A percentile compares a stretch with the other conserved stretches of the same genome.
These are phyloP conservation scores for Prosopocoilus inquinatus DNA, from an alignment of 2,888 invertebrate species.

Conservation along the genomic window DNA sequence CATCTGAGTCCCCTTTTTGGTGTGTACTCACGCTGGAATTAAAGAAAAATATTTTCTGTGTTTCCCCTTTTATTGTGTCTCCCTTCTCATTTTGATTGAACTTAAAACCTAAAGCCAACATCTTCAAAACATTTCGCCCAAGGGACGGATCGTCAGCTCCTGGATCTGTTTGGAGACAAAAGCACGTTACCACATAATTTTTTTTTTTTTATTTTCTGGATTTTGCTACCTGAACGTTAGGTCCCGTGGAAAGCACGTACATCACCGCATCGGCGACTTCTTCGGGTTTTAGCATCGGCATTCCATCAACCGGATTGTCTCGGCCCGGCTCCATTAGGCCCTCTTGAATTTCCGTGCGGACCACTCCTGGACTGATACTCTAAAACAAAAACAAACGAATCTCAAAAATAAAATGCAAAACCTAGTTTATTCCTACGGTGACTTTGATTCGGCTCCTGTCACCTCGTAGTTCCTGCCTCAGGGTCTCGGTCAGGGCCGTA, in stretches of 20 bases:
- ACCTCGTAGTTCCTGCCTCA: conserved; percentile 51
- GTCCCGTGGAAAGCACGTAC: conserved; percentile 25
- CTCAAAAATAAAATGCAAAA: neutral
- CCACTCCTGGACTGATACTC: conserved; percentile 30
- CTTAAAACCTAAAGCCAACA: neutral
- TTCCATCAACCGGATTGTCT: conserved; percentile 11
- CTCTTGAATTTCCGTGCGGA: conserved; percentile 22
- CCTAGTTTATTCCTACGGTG: conserved; percentile 38
- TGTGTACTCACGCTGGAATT: too few relatives aligned
- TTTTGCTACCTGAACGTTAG: conserved; percentile 23
- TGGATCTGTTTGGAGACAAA: conserved; percentile 18
- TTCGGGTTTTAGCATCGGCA: conserved; percentile 19
- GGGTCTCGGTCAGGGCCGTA: conserved; percentile 51
- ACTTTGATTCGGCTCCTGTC: conserved; percentile 47
- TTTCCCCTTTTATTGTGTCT: too few relatives aligned
- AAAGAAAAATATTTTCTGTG: too few relatives aligned
- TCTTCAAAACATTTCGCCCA: conserved; percentile 24
- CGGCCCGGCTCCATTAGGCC: conserved; percentile 10
- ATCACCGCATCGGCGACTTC: conserved; percentile 27
- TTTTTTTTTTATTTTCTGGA: neutral
- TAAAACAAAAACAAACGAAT: conserved; percentile 11
- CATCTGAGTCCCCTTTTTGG: too few relatives aligned
- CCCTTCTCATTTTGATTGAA: neutral
- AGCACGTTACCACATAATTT: too few relatives aligned
- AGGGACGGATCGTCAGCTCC: conserved; percentile 25